phyloP scores from a whole-genome alignment of 1,140 invertebrate species.

The Aethina tumida region DNA sequence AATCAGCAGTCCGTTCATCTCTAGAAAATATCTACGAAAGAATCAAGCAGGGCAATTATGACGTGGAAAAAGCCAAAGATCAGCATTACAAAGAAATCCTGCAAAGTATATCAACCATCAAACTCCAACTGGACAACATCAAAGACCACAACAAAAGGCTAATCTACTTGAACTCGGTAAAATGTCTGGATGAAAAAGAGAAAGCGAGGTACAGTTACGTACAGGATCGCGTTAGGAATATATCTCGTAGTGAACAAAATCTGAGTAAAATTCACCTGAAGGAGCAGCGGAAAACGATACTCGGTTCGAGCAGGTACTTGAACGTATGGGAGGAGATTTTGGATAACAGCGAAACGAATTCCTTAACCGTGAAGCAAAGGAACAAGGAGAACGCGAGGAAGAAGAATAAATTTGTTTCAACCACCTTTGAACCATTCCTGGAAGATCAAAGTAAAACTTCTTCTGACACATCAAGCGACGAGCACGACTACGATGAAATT shows the following conservation, averaged over 20 bases:
- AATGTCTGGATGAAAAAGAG: conserved; percentile 10
- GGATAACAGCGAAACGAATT: conserved; percentile 14
- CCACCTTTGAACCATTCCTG: conserved; percentile 20
- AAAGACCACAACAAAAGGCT: conserved; percentile 14
- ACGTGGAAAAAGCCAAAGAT: conserved; percentile 21
- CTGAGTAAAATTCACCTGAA: neutral
- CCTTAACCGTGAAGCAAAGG: conserved; percentile 8
- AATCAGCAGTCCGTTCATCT: conserved; percentile 13
- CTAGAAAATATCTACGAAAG: conserved; percentile 6
- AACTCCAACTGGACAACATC: conserved; percentile 12
- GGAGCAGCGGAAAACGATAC: conserved; percentile 13
- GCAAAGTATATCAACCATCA: too few relatives aligned
- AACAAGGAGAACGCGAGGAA: conserved; percentile 6
- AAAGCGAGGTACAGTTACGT: too few relatives aligned
- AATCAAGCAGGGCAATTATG: conserved; percentile 7
- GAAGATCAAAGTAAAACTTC: too few relatives aligned
- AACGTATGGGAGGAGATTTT: conserved; percentile 21
- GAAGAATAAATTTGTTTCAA: conserved; percentile 22
- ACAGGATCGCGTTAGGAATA: too few relatives aligned
- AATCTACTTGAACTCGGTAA: conserved; percentile 14
- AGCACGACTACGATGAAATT: too few relatives aligned
- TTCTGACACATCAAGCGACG: too few relatives aligned
- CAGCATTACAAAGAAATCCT: conserved; percentile 22
- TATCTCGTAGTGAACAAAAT: conserved; percentile 7
- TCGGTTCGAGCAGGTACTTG: conserved; percentile 11